Evolutionary conservation across 92 coral and sea anemone species (phyloP).

Genomic region (Plumapathes pennacea): DNA sequence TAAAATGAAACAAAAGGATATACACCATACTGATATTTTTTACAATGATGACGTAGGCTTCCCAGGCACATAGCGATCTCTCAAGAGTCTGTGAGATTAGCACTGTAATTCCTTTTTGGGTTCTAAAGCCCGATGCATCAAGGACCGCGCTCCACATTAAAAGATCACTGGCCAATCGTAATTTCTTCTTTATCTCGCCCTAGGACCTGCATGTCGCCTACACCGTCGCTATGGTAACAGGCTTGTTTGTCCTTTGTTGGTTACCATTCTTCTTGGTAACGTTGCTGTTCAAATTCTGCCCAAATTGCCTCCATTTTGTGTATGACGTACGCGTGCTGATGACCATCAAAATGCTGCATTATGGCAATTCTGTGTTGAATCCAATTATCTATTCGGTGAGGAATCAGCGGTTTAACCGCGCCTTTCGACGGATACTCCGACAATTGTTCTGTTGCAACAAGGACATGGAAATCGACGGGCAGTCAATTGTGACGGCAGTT

Average conservation of each 20-base stretch:
- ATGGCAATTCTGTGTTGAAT: conserved; percentile 78
- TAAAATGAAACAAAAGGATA: too few species aligned
- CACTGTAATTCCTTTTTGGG: too few species aligned
- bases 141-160: too few species aligned
- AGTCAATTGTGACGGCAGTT: conserved; percentile 2
- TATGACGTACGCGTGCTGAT: conserved; percentile 65
- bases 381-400: conserved; percentile 77
- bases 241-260: conserved; percentile 76
- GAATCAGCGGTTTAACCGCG: conserved; percentile 67
- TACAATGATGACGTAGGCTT: too few species aligned
- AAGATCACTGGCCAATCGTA: too few species aligned
- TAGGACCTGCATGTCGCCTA: conserved; percentile 86
- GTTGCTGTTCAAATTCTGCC: conserved; percentile 51
- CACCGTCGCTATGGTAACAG: conserved; percentile 80
- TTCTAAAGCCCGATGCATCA: too few species aligned
- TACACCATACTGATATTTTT: too few species aligned
- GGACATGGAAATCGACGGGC: too few species aligned
- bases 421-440: conserved; percentile 61
- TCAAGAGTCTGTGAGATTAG: too few species aligned
- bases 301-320: conserved; percentile 42
- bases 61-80: too few species aligned
- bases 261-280: conserved; percentile 70
- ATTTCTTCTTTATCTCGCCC: neutral
- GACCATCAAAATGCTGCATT: conserved; percentile 72
- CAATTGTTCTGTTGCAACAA: conserved; percentile 40